Conservation (phyloP, 2,888 invertebrate species). For the Antheraea yamamai region DNA sequence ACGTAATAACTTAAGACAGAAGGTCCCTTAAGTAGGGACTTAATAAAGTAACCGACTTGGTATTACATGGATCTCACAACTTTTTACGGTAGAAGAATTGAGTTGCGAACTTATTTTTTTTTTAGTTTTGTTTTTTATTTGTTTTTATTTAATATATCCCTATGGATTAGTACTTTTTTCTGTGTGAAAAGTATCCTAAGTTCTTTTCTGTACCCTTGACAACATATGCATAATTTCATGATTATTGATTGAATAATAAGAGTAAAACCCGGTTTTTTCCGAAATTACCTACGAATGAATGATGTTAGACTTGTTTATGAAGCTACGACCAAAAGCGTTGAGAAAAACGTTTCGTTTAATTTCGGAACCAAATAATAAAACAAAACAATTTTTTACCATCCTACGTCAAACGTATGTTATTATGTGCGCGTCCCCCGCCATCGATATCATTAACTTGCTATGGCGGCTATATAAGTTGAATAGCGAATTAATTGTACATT, state of each 20-base stretch:
- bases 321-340: not conserved
- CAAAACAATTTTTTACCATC: conserved; percentile 10
- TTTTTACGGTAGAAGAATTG: no score
- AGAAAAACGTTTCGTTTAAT: conserved; percentile 8
- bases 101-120: no score
- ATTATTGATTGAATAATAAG: not conserved
- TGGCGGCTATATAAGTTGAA: conserved; percentile 20
- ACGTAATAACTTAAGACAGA: no score
- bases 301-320: not conserved
- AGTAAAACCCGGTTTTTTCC: not conserved
- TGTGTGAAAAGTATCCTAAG: no score
- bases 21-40: no score
- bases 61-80: no score
- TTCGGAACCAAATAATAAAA: not conserved
- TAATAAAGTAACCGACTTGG: no score
- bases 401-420: conserved; percentile 1
- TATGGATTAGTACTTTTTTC: no score
- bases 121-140: no score
- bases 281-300: not conserved
- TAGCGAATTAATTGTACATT: conserved; percentile 5
- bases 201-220: no score
- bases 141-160: no score
- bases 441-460: conserved; percentile 4
- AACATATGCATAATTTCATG: no score
- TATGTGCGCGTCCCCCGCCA: not conserved